Evolutionary conservation across 2,888 invertebrate species (phyloP).

Genomic region (Lissocephala sabroskyi): DNA sequence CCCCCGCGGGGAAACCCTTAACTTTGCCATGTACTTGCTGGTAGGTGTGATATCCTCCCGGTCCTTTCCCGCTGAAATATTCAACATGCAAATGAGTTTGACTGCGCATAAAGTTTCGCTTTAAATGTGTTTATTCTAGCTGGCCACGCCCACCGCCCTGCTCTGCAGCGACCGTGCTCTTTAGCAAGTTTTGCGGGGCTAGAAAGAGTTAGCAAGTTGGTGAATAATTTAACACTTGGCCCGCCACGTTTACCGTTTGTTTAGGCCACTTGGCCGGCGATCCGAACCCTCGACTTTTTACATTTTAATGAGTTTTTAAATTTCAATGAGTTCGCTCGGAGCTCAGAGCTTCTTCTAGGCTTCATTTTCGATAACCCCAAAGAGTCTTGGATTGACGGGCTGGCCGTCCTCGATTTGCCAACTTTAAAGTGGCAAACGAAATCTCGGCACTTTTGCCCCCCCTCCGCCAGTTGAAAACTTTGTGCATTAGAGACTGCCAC

Average conservation of each 20-base stretch:
- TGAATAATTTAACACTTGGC: conserved; percentile 63
- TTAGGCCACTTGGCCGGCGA: conserved; percentile 37
- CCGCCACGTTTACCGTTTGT: conserved; percentile 56
- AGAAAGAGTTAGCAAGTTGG: conserved; percentile 64
- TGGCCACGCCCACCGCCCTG: conserved; percentile 37
- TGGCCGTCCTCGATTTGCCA: no score
- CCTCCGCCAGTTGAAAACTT: no score
- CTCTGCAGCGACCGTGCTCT: background rate
- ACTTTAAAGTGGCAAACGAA: no score
- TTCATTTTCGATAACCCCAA: no score
- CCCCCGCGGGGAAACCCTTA: no score
- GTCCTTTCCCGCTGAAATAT: conserved; percentile 36
- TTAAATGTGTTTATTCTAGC: conserved; percentile 65
- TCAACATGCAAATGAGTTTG: conserved; percentile 62
- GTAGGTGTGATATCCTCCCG: no score
- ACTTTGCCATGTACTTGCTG: no score
- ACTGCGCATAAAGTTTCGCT: conserved; percentile 62
- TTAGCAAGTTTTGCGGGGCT: no score
- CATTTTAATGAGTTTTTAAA: conserved; percentile 14
- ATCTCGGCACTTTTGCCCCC: no score
- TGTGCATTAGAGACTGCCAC: conserved; percentile 50
- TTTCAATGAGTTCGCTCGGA: conserved; percentile 6
- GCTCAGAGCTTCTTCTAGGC: no score
- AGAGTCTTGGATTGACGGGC: no score
- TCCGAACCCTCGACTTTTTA: conserved; percentile 5